Evolutionary conservation across 2,113 vertebrate genomes (phyloP), one percentile per base, ranked within the genome.

Genomic region (Speoplatyrhinus poulsoni): DNA sequence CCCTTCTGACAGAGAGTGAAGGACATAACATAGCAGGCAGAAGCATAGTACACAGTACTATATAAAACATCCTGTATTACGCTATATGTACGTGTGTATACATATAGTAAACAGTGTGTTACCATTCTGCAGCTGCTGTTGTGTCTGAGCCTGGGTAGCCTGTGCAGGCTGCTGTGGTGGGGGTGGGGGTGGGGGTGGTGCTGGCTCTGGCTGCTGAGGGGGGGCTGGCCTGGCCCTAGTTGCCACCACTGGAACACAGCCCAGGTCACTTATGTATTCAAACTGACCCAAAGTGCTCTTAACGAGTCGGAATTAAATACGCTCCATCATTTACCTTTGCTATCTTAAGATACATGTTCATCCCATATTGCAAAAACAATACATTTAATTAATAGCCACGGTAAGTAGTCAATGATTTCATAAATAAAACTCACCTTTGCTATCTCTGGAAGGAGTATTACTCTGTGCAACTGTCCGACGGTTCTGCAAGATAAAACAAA

Each of bases 91-190:
- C 17, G 49, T 3, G 49, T 52, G 9, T 52, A 15, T 54, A 16
- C 16, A 16, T 54, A 17, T 8, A 9, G 6, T n/a, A 16, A 17
- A 7, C 7, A 16, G 53, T 32, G 13, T 6, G 9, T 83, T 96
- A 96, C 96, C 97, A 90, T 98, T 99, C 92, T 96, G 96, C 82
- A 95, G 94, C 82, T 95, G 93, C 75, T 95, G 95, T 46, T 94
- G 90, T 74, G 95, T 94, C 81, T 92, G 91, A 32, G 76, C 76
- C 63, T 90, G 91, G 62, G 78, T 83, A 70, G 62, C 82, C 64
- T 85, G 92, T 17, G 83, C 62, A 8, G 87, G 78, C 82, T 88
- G 95, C 73, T 94, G 93, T 19, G 89, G 85, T 67, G 92, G 89
- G 12, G 88, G 87, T 0, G 65, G 73, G 7, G 82, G 87, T 0